Evolutionary conservation across 2,797 vertebrate species (phyloP), one percentile per base, ranked within the genome.

Genomic region (Crocidura indochinensis): DNA sequence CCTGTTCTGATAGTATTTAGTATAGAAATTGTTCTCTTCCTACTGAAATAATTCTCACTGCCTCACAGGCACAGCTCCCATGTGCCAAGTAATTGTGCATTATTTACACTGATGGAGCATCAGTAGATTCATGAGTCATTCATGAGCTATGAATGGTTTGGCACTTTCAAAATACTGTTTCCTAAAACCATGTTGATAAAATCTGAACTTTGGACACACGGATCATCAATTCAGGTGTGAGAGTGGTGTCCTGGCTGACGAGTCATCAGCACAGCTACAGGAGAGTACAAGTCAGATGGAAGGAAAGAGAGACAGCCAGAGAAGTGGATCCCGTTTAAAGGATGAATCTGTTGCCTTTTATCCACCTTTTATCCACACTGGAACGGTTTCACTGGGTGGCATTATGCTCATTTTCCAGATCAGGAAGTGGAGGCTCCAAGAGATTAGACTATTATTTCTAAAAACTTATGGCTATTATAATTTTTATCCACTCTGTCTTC

Each of bases 361-460:
- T 38, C 38, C 73, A 65, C n/a, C 10, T 64, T 65, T 53, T 31
- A n/a, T 72, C 15, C 12, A 88, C 15, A n/a, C 12, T 75, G 74
- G 84, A 72, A 82, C 12, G 75, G 31, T 84, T 82, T 75, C 29
- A 27, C 56, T 44, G 56, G 9, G 10, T 31, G 24, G 67, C 20
- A 53, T 76, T 69, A 77, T 15, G 24, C 3, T 56, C 12, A 69
- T 80, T 83, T 83, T 65, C 68, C 51, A 90, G 53, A 19, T 85
- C 53, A 93, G 31, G 27, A 88, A 85, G 83, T 67, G 51, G n/a
- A 83, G 27, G 3, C 3, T 67, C 17, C 88, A 85, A 74, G 31
- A 71, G 26, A 87, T 53, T 77, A 69, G 90, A 91, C 49, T 56
- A 90, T 62, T 77, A 80, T 77, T 67, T 87, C 31, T 38, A 86